These are phyloP conservation scores for Microcebus lehilahytsara DNA, from an alignment of 2,113 vertebrate species.

Conservation along the genomic window DNA sequence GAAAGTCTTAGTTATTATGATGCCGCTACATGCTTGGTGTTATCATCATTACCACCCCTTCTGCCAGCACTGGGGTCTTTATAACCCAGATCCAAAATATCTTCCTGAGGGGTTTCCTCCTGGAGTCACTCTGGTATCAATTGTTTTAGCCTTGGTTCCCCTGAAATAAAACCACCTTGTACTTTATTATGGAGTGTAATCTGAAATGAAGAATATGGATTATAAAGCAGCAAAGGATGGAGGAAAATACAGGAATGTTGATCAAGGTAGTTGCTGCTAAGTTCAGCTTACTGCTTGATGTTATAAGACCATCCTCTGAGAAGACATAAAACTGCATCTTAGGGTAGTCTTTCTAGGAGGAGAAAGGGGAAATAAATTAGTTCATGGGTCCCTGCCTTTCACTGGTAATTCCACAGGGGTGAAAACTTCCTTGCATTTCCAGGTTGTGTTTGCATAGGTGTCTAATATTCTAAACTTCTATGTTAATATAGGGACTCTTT, in stretches of 20 bases:
- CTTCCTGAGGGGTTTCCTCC: neutral
- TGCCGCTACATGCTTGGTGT: neutral
- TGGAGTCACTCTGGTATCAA: neutral
- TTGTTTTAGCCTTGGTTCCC: neutral
- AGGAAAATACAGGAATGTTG: neutral
- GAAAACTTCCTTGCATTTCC: neutral
- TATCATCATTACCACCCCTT: neutral
- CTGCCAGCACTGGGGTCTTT: neutral
- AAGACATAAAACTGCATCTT: neutral
- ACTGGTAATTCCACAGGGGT: neutral
- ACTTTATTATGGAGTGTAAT: neutral
- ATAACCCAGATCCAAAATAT: neutral
- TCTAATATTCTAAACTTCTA: neutral
- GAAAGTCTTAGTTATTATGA: neutral
- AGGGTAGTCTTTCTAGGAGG: neutral
- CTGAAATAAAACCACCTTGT: neutral
- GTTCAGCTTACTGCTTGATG: neutral
- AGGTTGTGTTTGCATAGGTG: neutral
- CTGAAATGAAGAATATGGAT: neutral
- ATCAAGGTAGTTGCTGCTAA: neutral
- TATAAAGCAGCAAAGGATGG: neutral
- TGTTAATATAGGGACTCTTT: neutral
- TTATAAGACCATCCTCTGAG: neutral
- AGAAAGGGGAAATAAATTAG: neutral
- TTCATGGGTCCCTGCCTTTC: neutral